Base-by-base conservation (phyloP, 2,113 vertebrate genomes). In the Hypocryptadius cinnamomeus region DNA sequence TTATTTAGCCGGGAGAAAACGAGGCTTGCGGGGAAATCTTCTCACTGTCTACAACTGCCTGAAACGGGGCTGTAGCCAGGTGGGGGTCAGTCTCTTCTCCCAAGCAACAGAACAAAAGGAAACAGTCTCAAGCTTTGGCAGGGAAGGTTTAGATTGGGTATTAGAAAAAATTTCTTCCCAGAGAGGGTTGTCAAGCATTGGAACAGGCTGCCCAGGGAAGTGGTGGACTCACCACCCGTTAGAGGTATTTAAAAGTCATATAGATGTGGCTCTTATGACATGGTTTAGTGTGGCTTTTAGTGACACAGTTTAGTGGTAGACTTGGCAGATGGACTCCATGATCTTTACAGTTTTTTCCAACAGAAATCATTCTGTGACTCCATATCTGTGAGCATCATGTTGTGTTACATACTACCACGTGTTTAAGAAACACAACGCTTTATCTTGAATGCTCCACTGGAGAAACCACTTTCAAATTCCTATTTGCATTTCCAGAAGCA, bases 11-110 rank as follows among this genome's bases (percentile, higher is more conserved):
- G 35, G 47, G 25, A 69, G 40, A 82, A 76, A 76, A 56, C 18
- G 21, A 69, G 47, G 21, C 17, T 76, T 31, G 10, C 0, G 2
- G 53, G 21, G 40, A 15, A 25, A 48, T 21, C 8, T 54, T 21
- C 48, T 54, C 0, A 0, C 35, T 27, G 8, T 13, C n/a, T 47
- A 6, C n/a, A 76, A 9, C 25, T 33, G 13, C 35, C 31, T 24
- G 35, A 89, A 68, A 53, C 13, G n/a, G 68, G n/a, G 54, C 0
- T 68, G 11, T 7, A 35, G n/a, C 16, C 53, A 81, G 53, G 40
- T 25, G 30, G 30, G 47, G 15, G 11, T 48, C 47, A 47, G 30
- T 35, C 24, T 69, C 14, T 48, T 61, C 24, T 53, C 35, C 15
- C 25, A 42, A 6, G 40, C 11, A 69, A 19, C 15, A 74, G 30